Evolutionary conservation across 2,888 invertebrate species (phyloP), one percentile per base, ranked within the genome.

Genomic region (Anthoptus insignis): DNA sequence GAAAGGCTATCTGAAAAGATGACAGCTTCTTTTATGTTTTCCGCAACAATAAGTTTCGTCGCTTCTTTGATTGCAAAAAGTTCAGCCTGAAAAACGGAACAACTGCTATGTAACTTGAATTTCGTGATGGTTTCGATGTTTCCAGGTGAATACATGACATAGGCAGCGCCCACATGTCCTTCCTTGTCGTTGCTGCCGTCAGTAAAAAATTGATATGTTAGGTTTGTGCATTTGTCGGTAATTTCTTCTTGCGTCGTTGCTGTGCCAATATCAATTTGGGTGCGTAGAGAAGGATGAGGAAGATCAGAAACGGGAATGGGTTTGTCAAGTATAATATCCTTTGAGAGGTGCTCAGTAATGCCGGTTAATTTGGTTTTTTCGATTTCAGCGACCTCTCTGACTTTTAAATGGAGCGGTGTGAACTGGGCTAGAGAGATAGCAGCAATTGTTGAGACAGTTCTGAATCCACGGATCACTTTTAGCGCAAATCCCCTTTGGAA

Each of bases 401-500:
- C 7, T 16, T 39, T 39, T 16, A 39, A 6, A 16, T 39, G 6
- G 13, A 39, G 16, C 0, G 39, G 39, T 14, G 39, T 39, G 2
- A 39, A 7, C 7, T 39, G 39, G 1, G 42, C 39, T 6, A 39
- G 34, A 4, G 54, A 11, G 11, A 54, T 54, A 5, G 54, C 16
- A 8, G 54, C 22, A 14, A 29, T 16, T 13, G 39, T 16, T 11
- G 42, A 45, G 11, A 42, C 13, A 9, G 57, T 42, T 7, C 57
- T 14, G 9, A 57, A 42, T 2, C 42, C 42, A 1, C 29, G 16
- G 2, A 39, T 24, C 5, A 39, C 14, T 37, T 54, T 54, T 3
- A 54, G 24, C 1, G 27, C 56, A 39, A 39, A 56, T 4, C 22
- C 37, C 24, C 57, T 39, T 11, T 57, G 42, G 16, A 57, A n/a